These are phyloP conservation scores for Galbula dea DNA, from an alignment of 2,113 vertebrate genomes.

Conservation along the genomic window DNA sequence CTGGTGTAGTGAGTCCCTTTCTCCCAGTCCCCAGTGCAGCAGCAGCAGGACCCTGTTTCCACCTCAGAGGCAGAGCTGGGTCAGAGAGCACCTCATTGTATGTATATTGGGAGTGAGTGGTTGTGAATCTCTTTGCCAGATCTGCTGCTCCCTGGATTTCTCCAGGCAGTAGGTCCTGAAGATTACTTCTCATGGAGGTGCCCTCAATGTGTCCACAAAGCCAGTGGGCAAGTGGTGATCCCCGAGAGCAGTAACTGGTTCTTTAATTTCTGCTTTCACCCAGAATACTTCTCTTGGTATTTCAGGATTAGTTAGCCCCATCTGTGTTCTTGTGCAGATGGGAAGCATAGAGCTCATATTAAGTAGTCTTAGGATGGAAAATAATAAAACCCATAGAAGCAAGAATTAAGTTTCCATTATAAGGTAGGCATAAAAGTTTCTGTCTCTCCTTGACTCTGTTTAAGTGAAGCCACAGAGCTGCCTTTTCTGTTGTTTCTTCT, in stretches of 20 bases:
- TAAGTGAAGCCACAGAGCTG: neutral
- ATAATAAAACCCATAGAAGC: neutral
- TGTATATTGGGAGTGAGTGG: neutral
- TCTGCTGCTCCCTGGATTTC: neutral
- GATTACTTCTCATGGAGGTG: neutral
- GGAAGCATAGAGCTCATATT: neutral
- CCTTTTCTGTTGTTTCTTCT: neutral
- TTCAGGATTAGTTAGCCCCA: slow-evolving; percentile 19
- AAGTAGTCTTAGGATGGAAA: neutral
- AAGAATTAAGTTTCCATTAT: slow-evolving; percentile 10
- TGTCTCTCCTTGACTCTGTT: neutral
- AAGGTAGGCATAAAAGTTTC: neutral
- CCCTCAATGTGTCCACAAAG: neutral
- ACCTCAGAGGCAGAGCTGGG: neutral
- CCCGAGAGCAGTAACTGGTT: neutral
- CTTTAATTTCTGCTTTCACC: slow-evolving; percentile 35
- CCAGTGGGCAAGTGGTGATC: neutral
- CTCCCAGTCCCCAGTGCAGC: fast-evolving
- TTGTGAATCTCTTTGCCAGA: neutral
- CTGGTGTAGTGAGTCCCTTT: neutral
- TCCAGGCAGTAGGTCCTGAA: neutral
- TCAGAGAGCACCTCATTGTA: fast-evolving
- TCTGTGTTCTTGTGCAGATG: neutral
- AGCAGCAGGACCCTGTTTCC: neutral
- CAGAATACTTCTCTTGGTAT: slow-evolving; percentile 7